Evolutionary conservation across 2,888 invertebrate species (phyloP).

Genomic region (Baccha elongata): DNA sequence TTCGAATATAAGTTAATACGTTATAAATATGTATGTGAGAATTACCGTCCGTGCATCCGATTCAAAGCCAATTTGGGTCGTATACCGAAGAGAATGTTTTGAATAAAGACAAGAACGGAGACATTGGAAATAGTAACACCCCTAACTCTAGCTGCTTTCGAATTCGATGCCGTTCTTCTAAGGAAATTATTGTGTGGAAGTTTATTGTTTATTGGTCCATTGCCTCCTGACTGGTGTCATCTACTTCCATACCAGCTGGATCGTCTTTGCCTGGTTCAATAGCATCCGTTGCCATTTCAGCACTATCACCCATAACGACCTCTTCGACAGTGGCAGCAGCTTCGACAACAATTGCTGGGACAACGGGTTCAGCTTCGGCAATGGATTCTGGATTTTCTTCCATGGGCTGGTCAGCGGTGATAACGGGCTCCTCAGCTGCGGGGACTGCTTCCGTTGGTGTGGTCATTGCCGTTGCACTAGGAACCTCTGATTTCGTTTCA

Average conservation of each 20-base stretch:
- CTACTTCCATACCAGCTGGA: slow-evolving; percentile 81
- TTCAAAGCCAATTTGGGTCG: slow-evolving; percentile 32
- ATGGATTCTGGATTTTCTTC: slow-evolving; percentile 74
- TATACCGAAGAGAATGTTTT: slow-evolving; percentile 59
- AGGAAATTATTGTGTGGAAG: slow-evolving; percentile 33
- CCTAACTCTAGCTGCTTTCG: slow-evolving; percentile 33
- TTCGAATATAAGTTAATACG: slow-evolving; percentile 72
- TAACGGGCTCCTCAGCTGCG: slow-evolving; percentile 10
- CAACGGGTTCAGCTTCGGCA: slow-evolving; percentile 59
- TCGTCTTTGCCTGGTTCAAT: slow-evolving; percentile 78
- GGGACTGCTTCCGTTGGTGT: slow-evolving; percentile 52
- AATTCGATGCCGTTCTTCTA: slow-evolving; percentile 46
- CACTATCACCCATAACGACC: slow-evolving; percentile 78
- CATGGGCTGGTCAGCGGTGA: slow-evolving; percentile 76
- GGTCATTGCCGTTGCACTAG: slow-evolving; percentile 34
- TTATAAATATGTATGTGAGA: slow-evolving; percentile 66
- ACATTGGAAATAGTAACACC: slow-evolving; percentile 48
- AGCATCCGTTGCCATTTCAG: slow-evolving; percentile 80
- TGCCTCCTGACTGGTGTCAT: slow-evolving; percentile 82
- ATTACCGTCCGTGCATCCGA: slow-evolving; percentile 44
- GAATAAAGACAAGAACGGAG: slow-evolving; percentile 20
- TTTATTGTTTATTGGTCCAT: slow-evolving; percentile 82
- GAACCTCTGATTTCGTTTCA: slow-evolving; percentile 62
- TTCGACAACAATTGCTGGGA: slow-evolving; percentile 42
- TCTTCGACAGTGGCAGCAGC: slow-evolving; percentile 77